Base-by-base conservation (phyloP, 2,113 vertebrate species). In the Dipodomys stephensi region DNA sequence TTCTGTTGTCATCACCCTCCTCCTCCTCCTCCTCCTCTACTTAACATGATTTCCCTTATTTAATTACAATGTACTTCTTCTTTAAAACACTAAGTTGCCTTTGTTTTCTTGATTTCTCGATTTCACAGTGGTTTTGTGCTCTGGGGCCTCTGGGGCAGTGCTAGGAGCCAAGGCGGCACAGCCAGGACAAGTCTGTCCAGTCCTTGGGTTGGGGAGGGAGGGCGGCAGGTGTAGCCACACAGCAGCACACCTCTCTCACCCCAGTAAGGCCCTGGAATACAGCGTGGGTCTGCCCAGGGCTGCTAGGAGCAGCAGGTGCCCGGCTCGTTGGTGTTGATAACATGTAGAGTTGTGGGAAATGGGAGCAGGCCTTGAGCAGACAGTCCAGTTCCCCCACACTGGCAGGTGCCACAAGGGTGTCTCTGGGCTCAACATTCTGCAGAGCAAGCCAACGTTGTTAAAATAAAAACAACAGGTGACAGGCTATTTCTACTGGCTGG, bases 391-490 rank as follows among this genome's bases (percentile, higher is more conserved):
- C 84, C 64, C 20, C 57, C 6, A 15, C 28, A 10, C 25, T 1
- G 20, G 15, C 22, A 23, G 20, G 39, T 44, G 57, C 84, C 71
- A n/a, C 35, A 53, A 3, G 13, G 67, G 71, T 39, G 46, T 72
- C 46, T 57, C 32, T 8, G 10, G n/a, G 49, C 74, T 44, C 6
- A 13, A 18, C 15, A 18, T 4, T 16, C 53, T 18, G 15, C 81
- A 10, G 85, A 83, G 69, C 62, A 23, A 19, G 57, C 28, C 85
- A 74, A 8, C 20, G n/a, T 11, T 91, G 9, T 69, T 27, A 69
- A 94, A 82, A 88, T 74, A 73, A 78, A 39, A 80, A 39, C 19
- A 35, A 49, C 94, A 57, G 5, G 6, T 90, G 96, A 93, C 94
- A 44, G 95, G 97, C 88, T 2, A 20, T 53, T 11, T 80, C 2